A percentile compares a stretch with the other conserved stretches of the same genome.
phyloP scores from a whole-genome alignment of 2,797 vertebrate genomes.

The Macrochelys suwanniensis region DNA sequence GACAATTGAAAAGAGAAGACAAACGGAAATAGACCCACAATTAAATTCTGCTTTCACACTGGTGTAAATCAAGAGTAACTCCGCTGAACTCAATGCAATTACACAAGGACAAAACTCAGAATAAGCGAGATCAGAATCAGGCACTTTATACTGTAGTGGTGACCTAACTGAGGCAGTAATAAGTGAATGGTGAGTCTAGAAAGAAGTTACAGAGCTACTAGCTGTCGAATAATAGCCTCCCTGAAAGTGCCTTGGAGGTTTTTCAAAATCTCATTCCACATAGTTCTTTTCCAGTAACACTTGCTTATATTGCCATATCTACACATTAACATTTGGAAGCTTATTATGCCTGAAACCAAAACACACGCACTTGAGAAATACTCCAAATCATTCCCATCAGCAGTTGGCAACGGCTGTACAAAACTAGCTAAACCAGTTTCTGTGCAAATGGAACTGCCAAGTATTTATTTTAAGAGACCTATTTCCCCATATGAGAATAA shows the following conservation, averaged over 20 bases:
- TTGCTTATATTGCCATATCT: background rate
- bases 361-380: background rate
- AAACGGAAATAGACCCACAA: background rate
- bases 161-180: background rate
- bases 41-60: background rate
- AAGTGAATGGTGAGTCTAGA: background rate
- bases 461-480: background rate
- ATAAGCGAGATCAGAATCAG: background rate
- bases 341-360: background rate
- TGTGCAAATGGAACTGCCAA: background rate
- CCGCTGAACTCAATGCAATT: background rate
- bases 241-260: background rate
- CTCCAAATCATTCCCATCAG: background rate
- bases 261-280: background rate
- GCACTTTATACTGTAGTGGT: background rate
- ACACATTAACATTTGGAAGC: background rate
- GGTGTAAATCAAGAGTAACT: background rate
- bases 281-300: background rate
- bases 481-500: fast-evolving
- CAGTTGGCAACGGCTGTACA: background rate
- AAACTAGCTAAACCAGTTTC: background rate
- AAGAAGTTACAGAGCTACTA: background rate
- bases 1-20: background rate
- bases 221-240: fast-evolving
- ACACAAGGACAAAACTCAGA: background rate